phyloP scores from a whole-genome alignment of 2,888 invertebrate genomes.

The Ceramica pisi region DNA sequence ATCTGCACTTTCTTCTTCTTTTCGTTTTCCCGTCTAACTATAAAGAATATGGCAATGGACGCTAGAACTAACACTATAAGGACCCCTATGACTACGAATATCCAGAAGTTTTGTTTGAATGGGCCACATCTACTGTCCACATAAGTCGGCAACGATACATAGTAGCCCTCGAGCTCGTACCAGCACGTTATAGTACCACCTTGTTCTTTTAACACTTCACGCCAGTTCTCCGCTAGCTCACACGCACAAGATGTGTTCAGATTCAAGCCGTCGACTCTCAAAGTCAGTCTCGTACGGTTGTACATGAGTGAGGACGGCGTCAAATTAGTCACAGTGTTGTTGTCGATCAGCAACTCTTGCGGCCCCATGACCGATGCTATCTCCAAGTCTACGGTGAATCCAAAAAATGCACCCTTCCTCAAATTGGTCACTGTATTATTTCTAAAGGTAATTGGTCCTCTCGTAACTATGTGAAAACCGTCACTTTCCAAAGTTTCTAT shows the following conservation, averaged over 20 bases:
- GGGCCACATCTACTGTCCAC: constrained; percentile 84
- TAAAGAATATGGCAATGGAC: constrained; percentile 86
- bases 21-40: constrained; percentile 88
- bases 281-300: constrained; percentile 89
- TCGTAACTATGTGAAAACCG: constrained; percentile 91
- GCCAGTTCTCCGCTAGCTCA: constrained; percentile 82
- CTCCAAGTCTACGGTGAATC: constrained; percentile 88
- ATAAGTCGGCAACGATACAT: constrained; percentile 82
- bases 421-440: constrained; percentile 92
- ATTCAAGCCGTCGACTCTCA: constrained; percentile 91
- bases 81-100: constrained; percentile 86
- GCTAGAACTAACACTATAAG: constrained; percentile 85
- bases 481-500: constrained; percentile 92
- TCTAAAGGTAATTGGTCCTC: constrained; percentile 92
- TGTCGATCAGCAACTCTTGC: constrained; percentile 91
- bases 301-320: constrained; percentile 91
- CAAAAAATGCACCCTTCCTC: constrained; percentile 92
- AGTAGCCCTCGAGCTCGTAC: constrained; percentile 83
- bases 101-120: constrained; percentile 87
- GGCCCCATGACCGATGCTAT: constrained; percentile 83
- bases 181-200: constrained; percentile 84
- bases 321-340: constrained; percentile 91
- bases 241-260: constrained; percentile 92
- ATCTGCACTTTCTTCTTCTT: constrained; percentile 92
- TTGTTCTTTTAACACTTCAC: constrained; percentile 78